Evolutionary conservation across 2,888 invertebrate species (phyloP).

Genomic region (Catocala nupta): DNA sequence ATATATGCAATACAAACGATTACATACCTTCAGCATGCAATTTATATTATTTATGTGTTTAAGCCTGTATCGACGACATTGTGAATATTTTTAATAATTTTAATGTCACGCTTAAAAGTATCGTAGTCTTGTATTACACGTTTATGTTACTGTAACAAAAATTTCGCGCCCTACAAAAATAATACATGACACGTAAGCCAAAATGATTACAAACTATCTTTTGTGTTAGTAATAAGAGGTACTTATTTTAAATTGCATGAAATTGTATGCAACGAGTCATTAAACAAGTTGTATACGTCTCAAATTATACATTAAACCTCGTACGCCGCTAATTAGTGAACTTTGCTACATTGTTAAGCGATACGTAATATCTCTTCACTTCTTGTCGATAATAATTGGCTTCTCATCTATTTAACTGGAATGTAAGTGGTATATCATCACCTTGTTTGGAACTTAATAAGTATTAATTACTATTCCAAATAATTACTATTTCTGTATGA

Average conservation of each 20-base stretch:
- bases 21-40: too few species aligned
- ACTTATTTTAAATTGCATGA: constrained; percentile 56
- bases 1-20: too few species aligned
- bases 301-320: constrained; percentile 55
- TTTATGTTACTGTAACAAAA: too few species aligned
- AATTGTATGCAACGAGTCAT: constrained; percentile 56
- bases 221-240: constrained; percentile 45
- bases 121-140: too few species aligned
- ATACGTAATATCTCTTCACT: constrained; percentile 48
- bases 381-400: constrained; percentile 47
- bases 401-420: constrained; percentile 42
- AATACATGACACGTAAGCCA: too few species aligned
- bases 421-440: constrained; percentile 45
- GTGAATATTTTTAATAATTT: too few species aligned
- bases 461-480: constrained; percentile 26
- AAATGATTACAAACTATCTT: constrained; percentile 22
- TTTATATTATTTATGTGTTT: too few species aligned
- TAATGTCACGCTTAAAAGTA: too few species aligned
- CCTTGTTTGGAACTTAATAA: constrained; percentile 39
- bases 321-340: constrained; percentile 54
- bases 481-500: constrained; percentile 16
- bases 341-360: constrained; percentile 54
- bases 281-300: constrained; percentile 56
- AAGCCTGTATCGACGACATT: too few species aligned
- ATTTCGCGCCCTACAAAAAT: too few species aligned